These are phyloP conservation scores for Pristionchus exspectatus DNA, from an alignment of 2,888 invertebrate species.

Conservation along the genomic window DNA sequence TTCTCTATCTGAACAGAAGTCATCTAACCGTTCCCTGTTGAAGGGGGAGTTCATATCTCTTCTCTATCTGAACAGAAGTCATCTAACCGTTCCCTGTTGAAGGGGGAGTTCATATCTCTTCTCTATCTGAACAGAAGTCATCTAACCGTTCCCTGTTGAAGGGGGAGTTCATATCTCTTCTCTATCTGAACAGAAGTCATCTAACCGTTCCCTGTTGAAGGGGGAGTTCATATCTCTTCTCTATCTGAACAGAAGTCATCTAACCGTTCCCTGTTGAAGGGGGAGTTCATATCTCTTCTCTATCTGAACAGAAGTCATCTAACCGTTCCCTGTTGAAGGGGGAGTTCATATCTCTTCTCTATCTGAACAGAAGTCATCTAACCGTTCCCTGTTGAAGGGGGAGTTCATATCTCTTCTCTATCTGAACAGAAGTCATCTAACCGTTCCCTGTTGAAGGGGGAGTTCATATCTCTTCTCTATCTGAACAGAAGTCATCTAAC, in stretches of 20 bases:
- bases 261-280: slow-evolving; percentile 9
- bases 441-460: too few relatives aligned
- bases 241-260: neutral
- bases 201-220: slow-evolving; percentile 5
- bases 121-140: neutral
- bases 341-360: slow-evolving; percentile 28
- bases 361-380: neutral
- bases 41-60: too few relatives aligned
- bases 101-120: too few relatives aligned
- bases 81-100: neutral
- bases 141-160: slow-evolving; percentile 1
- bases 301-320: neutral
- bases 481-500: neutral
- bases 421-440: neutral
- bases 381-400: slow-evolving; percentile 12
- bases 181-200: neutral
- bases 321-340: slow-evolving; percentile 2
- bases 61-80: neutral
- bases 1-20: neutral
- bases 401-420: slow-evolving; percentile 31
- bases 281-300: slow-evolving; percentile 24
- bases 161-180: too few relatives aligned
- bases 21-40: slow-evolving; percentile 4
- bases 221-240: too few relatives aligned
- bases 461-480: slow-evolving; percentile 33